Evolutionary conservation across 2,113 vertebrate genomes (phyloP), one percentile per base, ranked within the genome.

Genomic region (Pelobates fuscus): DNA sequence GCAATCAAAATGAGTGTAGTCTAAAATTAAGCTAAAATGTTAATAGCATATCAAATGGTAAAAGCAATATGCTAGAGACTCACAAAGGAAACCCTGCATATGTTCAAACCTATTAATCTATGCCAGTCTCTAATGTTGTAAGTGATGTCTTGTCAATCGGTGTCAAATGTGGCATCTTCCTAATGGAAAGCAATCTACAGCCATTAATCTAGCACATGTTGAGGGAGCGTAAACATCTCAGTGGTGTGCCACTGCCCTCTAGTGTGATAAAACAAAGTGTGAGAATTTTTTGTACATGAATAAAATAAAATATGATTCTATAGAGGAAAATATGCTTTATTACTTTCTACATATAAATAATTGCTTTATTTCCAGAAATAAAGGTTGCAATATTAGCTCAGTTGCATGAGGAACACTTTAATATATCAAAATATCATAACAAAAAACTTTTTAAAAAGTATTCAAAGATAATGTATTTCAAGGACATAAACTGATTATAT

Each of bases 171-270:
- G 1, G 24, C 18, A 78, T 70, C 68, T 75, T 44, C 78, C 12
- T 8, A 83, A 46, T 37, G n/a, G 66, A 57, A 65, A 37, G 12
- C 0, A 67, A 55, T 1, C 3, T 29, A 3, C 3, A 37, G 4
- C 49, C 72, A 78, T 75, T 77, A 62, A 67, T 66, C 78, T 46
- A 78, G 1, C 1, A 2, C 59, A 0, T 37, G 26, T 0, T 29
- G 44, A 0, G 62, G 12, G 1, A 0, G 2, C 0, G 24, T 18
- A 18, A 59, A 32, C 62, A 59, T 65, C 78, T 80, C 23, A 2
- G 55, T 1, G 77, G 78, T 80, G 77, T 81, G 79, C 81, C 83
- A 82, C 87, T 85, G 86, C 87, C 87, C 85, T 68, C 87, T 11
- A 64, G 87, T 84, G 87, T 64, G 77, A 30, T 5, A 59, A 65